Evolutionary conservation across 2,888 invertebrate genomes (phyloP), one percentile per base, ranked within the genome.

Genomic region (Nemotelus pantherinus): DNA sequence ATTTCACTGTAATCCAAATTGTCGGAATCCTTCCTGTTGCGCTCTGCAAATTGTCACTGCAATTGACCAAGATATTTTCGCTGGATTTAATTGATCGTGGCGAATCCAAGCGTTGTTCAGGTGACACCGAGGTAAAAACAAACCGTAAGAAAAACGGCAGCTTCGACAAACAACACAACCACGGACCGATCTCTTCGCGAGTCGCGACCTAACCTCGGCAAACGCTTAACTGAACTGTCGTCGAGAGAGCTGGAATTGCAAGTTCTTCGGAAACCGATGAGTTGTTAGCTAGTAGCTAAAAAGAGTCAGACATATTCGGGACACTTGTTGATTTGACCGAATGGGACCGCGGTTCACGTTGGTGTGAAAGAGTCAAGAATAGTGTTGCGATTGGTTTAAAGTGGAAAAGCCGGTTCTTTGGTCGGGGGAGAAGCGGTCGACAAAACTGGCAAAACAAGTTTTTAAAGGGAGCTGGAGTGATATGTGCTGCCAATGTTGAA

Each of bases 251-350:
- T 68, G 67, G 50, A n/a, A 44, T 44, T 7, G 65, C 65, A 45
- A 50, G 25, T 25, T 25, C 25, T 25, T 25, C 25, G 25, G 25
- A 25, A 25, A 3, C 39, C 44, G 50, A 39, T 2, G 41, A n/a
- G 45, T 44, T 2, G 47, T 68, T 10, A 2, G 65, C 47, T 5
- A n/a, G 47, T 65, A 45, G 65, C 4, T 41, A 48, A n/a, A 71
- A n/a, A 25, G 70, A 71, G 70, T 25, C 67, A 25, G 44, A 41
- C 9, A 6, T 43, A 9, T 7, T 9, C 4, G 3, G 44, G 57
- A 43, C 55, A 71, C 70, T 71, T 71, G 70, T 71, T 71, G 70
- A 71, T 71, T 71, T 57, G 65, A 65, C 47, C 70, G 53, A 71
- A 45, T 9, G 53, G 10, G 65, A 65, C 10, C 9, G 57, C 45